Evolutionary conservation across 2,113 vertebrate species (phyloP).

Genomic region (Brachyhypopomus gauderio): DNA sequence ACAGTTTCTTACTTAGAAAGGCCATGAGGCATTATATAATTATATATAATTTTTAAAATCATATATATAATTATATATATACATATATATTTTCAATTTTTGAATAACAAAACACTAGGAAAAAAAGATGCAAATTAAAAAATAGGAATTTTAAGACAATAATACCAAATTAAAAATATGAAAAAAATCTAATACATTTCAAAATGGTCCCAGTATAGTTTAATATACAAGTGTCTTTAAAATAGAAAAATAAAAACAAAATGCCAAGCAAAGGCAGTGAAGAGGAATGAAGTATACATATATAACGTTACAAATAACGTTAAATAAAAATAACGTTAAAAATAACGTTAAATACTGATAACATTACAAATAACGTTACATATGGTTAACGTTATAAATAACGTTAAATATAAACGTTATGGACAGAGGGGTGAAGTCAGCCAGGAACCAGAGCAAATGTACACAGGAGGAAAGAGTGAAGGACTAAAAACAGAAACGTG

Average conservation of each 20-base stretch:
- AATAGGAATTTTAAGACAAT: conserved; percentile 69
- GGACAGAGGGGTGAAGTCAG: conserved; percentile 66
- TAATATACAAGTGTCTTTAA: conserved; percentile 65
- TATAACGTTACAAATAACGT: conserved; percentile 71
- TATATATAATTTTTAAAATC: conserved; percentile 77
- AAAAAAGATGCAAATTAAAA: conserved; percentile 70
- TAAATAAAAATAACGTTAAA: too few species aligned
- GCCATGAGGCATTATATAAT: conserved; percentile 79
- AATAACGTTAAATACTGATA: too few species aligned
- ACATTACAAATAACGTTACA: conserved; percentile 60
- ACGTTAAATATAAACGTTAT: conserved; percentile 57
- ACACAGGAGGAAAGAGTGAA: background rate
- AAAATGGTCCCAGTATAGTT: conserved; percentile 79
- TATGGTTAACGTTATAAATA: too few species aligned
- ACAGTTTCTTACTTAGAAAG: conserved; percentile 79
- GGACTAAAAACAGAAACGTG: background rate
- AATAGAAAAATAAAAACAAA: conserved; percentile 48
- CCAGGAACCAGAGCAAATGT: background rate
- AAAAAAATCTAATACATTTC: conserved; percentile 64
- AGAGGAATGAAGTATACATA: conserved; percentile 79
- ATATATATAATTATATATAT: conserved; percentile 80
- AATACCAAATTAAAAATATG: conserved; percentile 66
- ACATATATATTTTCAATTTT: conserved; percentile 74
- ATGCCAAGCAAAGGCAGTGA: conserved; percentile 63
- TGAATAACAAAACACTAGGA: conserved; percentile 76